Evolutionary conservation across 2,113 vertebrate genomes (phyloP), one percentile per base, ranked within the genome.

Genomic region (Electrona antarctica): DNA sequence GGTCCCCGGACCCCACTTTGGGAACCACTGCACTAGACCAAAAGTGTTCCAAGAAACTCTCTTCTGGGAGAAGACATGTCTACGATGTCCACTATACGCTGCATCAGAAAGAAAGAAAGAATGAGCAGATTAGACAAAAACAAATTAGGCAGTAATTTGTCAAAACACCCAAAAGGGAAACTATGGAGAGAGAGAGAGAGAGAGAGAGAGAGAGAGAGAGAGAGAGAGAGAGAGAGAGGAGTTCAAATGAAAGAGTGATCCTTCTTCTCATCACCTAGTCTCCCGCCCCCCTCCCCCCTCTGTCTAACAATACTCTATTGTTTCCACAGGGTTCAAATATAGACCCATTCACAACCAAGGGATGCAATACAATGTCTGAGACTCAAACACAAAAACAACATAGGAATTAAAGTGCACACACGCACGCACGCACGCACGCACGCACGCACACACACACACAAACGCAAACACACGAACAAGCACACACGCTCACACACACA

Each of bases 221-320:
- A 41, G 64, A 71, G 46, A 76, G 76, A 48, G 14, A 28, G 41
- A 15, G 41, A 57, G 10, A 58, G 14, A n/a, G 6, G 7, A 15
- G 21, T 21, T 4, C 13, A 28, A 7, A 28, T 8, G 9, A 14
- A n/a, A 50, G 21, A 41, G 28, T 47, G 63, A 41, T 41, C 1
- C 33, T 4, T 41, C 33, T 41, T 76, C 71, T 55, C 8, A 71
- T 66, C 66, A 82, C 74, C 79, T 28, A 62, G 72, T 47, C 59
- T 66, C 71, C 71, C 68, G n/a, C 68, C 69, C 13, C 47, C 8
- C 28, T 21, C 2, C 21, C 21, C 21, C 21, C 21, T 21, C 21
- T n/a, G 28, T 74, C 69, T 33, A 70, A 92, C 90, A 92, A 92
- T 91, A 72, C 79, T 69, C 78, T 58, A 92, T 93, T 92, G 91